Base-by-base conservation (phyloP, 1,140 invertebrate species). In the Pararge aegeria region DNA sequence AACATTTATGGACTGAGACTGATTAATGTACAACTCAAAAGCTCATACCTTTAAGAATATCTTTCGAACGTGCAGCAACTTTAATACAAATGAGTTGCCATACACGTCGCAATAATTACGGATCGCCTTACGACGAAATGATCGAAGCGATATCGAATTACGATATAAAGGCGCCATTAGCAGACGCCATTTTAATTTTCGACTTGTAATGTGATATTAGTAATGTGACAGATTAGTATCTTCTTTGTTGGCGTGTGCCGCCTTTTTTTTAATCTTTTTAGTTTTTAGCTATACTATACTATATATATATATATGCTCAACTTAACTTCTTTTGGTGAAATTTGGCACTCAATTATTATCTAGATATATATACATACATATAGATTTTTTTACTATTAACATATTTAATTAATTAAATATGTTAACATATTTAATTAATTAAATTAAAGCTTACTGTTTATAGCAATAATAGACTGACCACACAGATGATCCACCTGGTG, bases 61-160 rank as follows among this genome's bases (percentile, higher is more conserved):
- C 15, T 12, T 12, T 40, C 7, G 24, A 16, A 34, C 40, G 53
- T 46, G 53, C 16, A 30, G 53, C 16, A 55, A 46, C 38, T 54
- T 55, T 20, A 46, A 46, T 29, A 55, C 53, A 55, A 55, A 55
- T 55, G 19, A 55, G 53, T 55, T 46, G 24, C 53, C 53, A 30
- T 46, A 20, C 30, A 55, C 19, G 53, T 29, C 40, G 53, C 42
- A 55, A 46, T 55, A 55, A 55, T 55, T 55, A 30, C 42, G 27
- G 38, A 46, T 55, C 52, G 52, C 19, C 37, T 9, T 42, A 30
- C 53, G 42, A 44, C 20, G 38, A 46, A 55, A 55, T 55, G 53
- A 55, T 44, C n/a, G 42, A 20, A 46, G 42, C 42, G 16, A 46
- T 55, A 55, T 46, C 27, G 27, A 55, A 55, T 55, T 46, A 46